A percentile compares a stretch with the other conserved stretches of the same genome.
Evolutionary conservation across 2,797 vertebrate genomes (phyloP).

Genomic region (Pempheris klunzingeri): DNA sequence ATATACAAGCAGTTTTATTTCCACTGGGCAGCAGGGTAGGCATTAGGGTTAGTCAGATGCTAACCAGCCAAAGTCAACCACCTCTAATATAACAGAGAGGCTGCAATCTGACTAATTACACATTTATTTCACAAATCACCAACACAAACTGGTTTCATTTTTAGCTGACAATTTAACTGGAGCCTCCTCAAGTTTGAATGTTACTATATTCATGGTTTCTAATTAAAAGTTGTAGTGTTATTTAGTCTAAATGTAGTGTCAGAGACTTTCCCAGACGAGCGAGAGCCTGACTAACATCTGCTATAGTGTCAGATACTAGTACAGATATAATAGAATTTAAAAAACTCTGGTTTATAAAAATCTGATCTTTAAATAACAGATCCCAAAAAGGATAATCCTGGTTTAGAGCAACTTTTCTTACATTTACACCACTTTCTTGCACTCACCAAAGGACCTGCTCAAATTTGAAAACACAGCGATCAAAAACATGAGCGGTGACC

Average conservation of each 20-base stretch:
- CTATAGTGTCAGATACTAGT: neutral
- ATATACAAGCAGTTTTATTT: conserved; percentile 51
- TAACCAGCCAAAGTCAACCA: conserved; percentile 37
- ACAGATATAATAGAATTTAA: neutral
- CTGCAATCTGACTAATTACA: conserved; percentile 41
- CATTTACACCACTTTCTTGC: neutral
- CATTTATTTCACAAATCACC: conserved; percentile 24
- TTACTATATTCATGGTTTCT: conserved; percentile 14
- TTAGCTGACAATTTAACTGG: neutral
- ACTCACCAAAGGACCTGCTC: neutral
- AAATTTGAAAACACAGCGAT: neutral
- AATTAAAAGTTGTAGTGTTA: neutral
- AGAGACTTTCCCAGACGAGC: conserved; percentile 10
- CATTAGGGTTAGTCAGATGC: conserved; percentile 38
- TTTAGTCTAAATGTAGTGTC: neutral
- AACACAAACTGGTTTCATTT: conserved; percentile 28
- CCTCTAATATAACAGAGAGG: conserved; percentile 27
- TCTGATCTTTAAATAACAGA: neutral
- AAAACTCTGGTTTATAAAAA: neutral
- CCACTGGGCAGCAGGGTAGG: conserved; percentile 35
- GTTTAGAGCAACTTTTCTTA: neutral
- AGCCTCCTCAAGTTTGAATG: neutral
- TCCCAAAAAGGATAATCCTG: neutral
- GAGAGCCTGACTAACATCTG: neutral
- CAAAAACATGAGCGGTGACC: neutral